Evolutionary conservation across 2,888 invertebrate genomes (phyloP).

Genomic region (Drosophila buzzatii): DNA sequence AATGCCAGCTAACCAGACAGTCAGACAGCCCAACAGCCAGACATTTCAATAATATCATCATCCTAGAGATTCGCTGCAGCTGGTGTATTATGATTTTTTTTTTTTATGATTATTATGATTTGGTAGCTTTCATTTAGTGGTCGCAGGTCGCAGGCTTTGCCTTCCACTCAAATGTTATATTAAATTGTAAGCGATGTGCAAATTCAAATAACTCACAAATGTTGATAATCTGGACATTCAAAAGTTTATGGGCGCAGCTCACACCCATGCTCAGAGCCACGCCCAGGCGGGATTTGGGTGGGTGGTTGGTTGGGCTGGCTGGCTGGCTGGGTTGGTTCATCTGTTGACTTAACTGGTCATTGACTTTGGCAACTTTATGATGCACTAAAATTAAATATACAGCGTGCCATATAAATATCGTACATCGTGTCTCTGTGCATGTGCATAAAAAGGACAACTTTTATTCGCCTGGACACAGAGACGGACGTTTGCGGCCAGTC

Average conservation of each 20-base stretch:
- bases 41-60: constrained; percentile 53
- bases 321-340: constrained; percentile 2
- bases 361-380: constrained; percentile 76
- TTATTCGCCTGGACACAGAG: constrained; percentile 43
- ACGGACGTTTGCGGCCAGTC: constrained; percentile 6
- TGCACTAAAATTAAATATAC: constrained; percentile 74
- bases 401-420: constrained; percentile 50
- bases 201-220: constrained; percentile 59
- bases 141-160: constrained; percentile 35
- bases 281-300: neutral
- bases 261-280: neutral
- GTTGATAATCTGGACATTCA: constrained; percentile 37
- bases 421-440: constrained; percentile 34
- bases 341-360: constrained; percentile 80
- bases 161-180: constrained; percentile 61
- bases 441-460: constrained; percentile 60
- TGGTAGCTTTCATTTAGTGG: constrained; percentile 20
- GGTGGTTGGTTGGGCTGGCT: neutral
- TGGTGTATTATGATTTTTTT: constrained; percentile 1
- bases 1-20: constrained; percentile 40
- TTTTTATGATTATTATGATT: constrained; percentile 33
- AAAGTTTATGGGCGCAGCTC: constrained; percentile 12
- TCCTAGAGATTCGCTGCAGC: constrained; percentile 37
- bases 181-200: constrained; percentile 64
- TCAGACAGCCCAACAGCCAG: no score